Evolutionary conservation across 2,797 vertebrate genomes (phyloP).

Genomic region (Danionella dracula): DNA sequence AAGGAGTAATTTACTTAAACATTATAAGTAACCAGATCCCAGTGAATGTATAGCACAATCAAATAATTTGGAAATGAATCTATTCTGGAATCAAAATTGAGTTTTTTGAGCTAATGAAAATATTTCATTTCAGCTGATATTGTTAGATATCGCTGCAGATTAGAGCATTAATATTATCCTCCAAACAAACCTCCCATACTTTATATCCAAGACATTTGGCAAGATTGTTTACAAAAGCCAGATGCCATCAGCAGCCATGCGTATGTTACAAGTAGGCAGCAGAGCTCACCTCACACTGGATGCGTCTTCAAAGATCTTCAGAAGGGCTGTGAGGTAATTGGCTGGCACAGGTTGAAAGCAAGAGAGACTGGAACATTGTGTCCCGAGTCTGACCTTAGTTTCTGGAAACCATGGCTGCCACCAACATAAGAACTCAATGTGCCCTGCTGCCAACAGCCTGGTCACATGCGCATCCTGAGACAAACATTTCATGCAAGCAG

Average conservation of each 20-base stretch:
- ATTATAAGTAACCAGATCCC: too few relatives aligned
- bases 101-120: too few relatives aligned
- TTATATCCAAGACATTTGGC: neutral
- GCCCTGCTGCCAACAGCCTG: constrained; percentile 1
- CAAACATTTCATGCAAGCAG: neutral
- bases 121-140: too few relatives aligned
- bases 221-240: constrained; percentile 6
- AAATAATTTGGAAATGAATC: too few relatives aligned
- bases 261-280: neutral
- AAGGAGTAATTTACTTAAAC: too few relatives aligned
- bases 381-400: constrained; percentile 36
- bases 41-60: too few relatives aligned
- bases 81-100: too few relatives aligned
- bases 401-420: constrained; percentile 22
- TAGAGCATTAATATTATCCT: too few relatives aligned
- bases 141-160: too few relatives aligned
- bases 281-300: neutral
- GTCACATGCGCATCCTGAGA: neutral
- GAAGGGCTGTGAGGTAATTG: constrained; percentile 27
- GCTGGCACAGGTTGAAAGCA: constrained; percentile 39
- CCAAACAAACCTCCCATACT: too few relatives aligned
- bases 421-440: constrained; percentile 9
- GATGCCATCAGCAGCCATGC: neutral
- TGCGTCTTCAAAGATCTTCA: neutral
- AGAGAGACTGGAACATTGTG: constrained; percentile 35